These are phyloP conservation scores for Cataglyphis rosenhaueri DNA, from an alignment of 2,888 invertebrate species.

Conservation along the genomic window DNA sequence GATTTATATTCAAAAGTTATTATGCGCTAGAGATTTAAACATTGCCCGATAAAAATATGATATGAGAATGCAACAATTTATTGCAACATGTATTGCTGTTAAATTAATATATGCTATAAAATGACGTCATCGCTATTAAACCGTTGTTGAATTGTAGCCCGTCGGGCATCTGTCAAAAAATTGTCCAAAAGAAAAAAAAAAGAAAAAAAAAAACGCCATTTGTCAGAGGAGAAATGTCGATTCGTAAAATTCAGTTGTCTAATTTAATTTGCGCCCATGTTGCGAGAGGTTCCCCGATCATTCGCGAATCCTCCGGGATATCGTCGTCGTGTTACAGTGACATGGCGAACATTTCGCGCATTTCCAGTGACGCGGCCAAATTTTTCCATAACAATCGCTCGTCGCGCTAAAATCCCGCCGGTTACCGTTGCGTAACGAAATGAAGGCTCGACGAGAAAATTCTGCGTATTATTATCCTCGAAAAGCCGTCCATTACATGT, in stretches of 20 bases:
- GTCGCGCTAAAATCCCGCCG: conserved; percentile 11
- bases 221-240: conserved; percentile 23
- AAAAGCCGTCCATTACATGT: not conserved
- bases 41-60: not conserved
- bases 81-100: not conserved
- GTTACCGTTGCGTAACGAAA: not conserved
- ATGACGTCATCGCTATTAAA: not conserved
- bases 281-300: conserved; percentile 1
- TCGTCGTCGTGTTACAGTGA: conserved; percentile 21
- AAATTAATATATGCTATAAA: not conserved
- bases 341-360: conserved; percentile 38
- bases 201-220: not conserved
- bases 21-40: conserved; percentile 1
- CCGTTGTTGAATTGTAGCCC: not conserved
- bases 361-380: conserved; percentile 7
- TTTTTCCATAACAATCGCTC: conserved; percentile 28
- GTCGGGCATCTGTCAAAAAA: not conserved
- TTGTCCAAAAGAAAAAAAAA: not conserved
- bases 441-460: not conserved
- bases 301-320: conserved; percentile 14
- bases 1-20: conserved; percentile 10
- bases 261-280: conserved; percentile 60
- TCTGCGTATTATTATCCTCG: not conserved
- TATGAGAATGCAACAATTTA: not conserved
- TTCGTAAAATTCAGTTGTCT: conserved; percentile 60